Evolutionary conservation across 2,888 invertebrate genomes (phyloP).

Genomic region (Nyleta sp.): DNA sequence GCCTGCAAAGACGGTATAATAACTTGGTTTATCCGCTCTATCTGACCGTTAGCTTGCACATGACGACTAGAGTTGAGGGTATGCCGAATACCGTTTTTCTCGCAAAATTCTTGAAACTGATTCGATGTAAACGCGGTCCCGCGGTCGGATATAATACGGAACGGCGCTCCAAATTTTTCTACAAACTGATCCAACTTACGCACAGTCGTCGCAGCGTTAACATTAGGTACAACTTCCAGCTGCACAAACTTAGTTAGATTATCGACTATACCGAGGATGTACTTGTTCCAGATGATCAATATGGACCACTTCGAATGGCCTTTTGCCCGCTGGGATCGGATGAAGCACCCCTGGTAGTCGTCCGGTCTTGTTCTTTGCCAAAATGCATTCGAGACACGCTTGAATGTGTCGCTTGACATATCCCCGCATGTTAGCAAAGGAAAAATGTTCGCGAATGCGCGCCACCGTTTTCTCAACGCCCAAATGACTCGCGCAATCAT

Average conservation of each 20-base stretch:
- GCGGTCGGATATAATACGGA: not conserved
- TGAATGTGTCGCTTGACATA: not conserved
- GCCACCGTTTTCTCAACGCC: not conserved
- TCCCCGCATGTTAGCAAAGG: not conserved
- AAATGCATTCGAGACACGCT: not conserved
- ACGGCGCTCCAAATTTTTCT: not conserved
- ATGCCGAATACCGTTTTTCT: constrained; percentile 7
- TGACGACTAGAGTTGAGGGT: constrained; percentile 5
- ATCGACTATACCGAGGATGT: not conserved
- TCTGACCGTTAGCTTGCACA: constrained; percentile 13
- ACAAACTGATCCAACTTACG: not conserved
- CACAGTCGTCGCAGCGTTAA: not conserved
- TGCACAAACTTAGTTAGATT: constrained; percentile 21
- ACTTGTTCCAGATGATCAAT: not conserved
- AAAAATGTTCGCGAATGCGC: not conserved
- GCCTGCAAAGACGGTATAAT: constrained; percentile 30
- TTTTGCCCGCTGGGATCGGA: not conserved
- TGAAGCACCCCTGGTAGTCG: not conserved
- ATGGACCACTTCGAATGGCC: not conserved
- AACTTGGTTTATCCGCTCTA: constrained; percentile 59
- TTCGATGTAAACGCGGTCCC: constrained; percentile 3
- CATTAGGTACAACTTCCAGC: not conserved
- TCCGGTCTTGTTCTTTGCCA: not conserved
- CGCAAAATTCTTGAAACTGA: not conserved
- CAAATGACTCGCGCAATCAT: not conserved